These are phyloP conservation scores for Meloidogyne floridensis DNA, from an alignment of 1,140 invertebrate genomes.

Conservation along the genomic window DNA sequence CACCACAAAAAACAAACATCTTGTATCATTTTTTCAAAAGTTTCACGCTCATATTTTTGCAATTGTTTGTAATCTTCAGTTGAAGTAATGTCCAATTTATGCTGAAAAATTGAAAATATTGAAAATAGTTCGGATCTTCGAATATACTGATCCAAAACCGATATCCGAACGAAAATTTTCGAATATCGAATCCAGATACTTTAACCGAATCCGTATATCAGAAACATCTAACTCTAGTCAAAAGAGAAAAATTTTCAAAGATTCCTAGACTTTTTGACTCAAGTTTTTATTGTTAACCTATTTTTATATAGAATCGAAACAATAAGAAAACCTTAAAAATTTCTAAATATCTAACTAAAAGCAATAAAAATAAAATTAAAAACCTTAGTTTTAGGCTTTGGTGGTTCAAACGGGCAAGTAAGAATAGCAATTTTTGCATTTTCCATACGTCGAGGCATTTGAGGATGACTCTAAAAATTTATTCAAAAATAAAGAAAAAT, in stretches of 20 bases:
- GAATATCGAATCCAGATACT: too few relatives aligned
- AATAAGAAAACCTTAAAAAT: too few relatives aligned
- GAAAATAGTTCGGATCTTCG: too few relatives aligned
- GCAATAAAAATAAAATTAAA: background rate
- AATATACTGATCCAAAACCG: too few relatives aligned
- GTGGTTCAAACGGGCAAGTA: conserved; percentile 98
- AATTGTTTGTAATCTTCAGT: conserved; percentile 89
- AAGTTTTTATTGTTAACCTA: too few relatives aligned
- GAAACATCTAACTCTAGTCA: too few relatives aligned
- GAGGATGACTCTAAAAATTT: conserved; percentile 76
- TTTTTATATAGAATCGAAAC: too few relatives aligned
- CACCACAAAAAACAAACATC: conserved; percentile 70
- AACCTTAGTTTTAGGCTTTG: conserved; percentile 95
- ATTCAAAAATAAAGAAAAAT: background rate
- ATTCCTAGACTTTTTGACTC: too few relatives aligned
- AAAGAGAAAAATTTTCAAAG: too few relatives aligned
- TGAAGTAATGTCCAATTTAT: conserved; percentile 95
- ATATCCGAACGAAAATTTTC: too few relatives aligned
- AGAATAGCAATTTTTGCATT: conserved; percentile 74
- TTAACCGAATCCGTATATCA: too few relatives aligned
- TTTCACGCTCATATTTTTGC: conserved; percentile 86
- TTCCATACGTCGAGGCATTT: conserved; percentile 79
- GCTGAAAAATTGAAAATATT: conserved; percentile 66
- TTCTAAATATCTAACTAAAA: too few relatives aligned
- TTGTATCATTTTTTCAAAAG: conserved; percentile 93